Base-by-base conservation (phyloP, 2,113 vertebrate genomes). In the Dicerorhinus sumatrensis region DNA sequence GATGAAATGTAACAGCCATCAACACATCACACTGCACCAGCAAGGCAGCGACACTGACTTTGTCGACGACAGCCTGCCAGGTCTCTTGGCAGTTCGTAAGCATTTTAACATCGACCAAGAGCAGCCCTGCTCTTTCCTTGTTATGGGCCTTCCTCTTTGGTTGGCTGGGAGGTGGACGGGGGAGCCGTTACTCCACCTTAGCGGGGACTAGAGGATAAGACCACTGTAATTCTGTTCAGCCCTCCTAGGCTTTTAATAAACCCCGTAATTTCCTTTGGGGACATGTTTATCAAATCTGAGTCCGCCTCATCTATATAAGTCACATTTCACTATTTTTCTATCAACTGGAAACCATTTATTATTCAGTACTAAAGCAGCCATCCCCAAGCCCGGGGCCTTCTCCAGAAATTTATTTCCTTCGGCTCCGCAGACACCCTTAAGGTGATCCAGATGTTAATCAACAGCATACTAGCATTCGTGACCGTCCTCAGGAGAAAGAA, bases 391-490 rank as follows among this genome's bases (percentile, higher is more conserved):
- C 81, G 87, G 92, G 96, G 95, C 95, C 87, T 98, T 95, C 91
- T 97, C 69, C 33, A 88, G 97, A 99, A 98, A 98, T 97, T 13
- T 96, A 98, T 98, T 99, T 98, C 98, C 98, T 98, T 97, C 98
- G 98, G 98, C 95, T 97, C 96, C 96, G 69, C 96, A 97, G 98
- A 95, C 96, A 98, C 42, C 54, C 72, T 96, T 98, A 97, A 97
- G 96, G 98, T 98, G 97, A 98, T 98, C 98, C 98, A 98, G 98
- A 98, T 98, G 98, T 98, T 98, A 98, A 98, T 98, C 97, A 98
- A 93, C 97, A 98, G 84, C 92, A 93, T 70, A 96, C 97, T 95
- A 92, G 86, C 89, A 94, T 48, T 56, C 93, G 86, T 79, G 92
- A 96, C 94, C 97, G 94, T 86, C 82, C 98, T 97, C 95, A 17